Conservation (phyloP, 1,140 invertebrate genomes). For the Habropoda laboriosa region DNA sequence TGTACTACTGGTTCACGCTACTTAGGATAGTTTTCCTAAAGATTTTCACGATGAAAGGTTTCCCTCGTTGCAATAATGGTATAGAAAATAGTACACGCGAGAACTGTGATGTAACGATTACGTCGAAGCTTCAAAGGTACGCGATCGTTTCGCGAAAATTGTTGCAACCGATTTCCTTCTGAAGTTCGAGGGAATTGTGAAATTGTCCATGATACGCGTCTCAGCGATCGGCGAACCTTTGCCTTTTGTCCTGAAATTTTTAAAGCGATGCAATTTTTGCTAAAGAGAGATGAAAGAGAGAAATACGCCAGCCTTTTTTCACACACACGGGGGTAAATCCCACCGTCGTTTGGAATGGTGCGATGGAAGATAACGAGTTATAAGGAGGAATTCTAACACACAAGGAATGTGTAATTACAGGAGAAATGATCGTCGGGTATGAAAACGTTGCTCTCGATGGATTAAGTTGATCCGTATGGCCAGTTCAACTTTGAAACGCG, state of each 20-base stretch:
- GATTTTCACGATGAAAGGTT: not conserved
- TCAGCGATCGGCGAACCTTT: not conserved
- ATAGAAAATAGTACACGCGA: not conserved
- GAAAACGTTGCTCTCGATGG: not conserved
- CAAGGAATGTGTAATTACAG: not conserved
- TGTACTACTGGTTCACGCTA: not conserved
- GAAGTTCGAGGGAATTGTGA: not conserved
- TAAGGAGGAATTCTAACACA: not conserved
- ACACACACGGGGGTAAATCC: not conserved
- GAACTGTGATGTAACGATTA: not conserved
- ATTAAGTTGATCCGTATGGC: no score
- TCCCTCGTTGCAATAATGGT: not conserved
- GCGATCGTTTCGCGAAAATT: slow-evolving; percentile 1
- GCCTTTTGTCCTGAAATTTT: slow-evolving; percentile 7
- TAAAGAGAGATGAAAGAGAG: not conserved
- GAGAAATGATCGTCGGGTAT: not conserved
- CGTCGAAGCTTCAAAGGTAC: not conserved
- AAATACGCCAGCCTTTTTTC: not conserved
- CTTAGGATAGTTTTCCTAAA: no score
- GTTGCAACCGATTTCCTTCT: not conserved
- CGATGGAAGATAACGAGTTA: not conserved
- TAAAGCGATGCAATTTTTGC: slow-evolving; percentile 15
- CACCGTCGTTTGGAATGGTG: not conserved
- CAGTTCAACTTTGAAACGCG: no score
- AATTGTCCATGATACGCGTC: not conserved